Evolutionary conservation across 2,113 vertebrate species (phyloP), one percentile per base, ranked within the genome.

Genomic region (Muntiacus reevesi): DNA sequence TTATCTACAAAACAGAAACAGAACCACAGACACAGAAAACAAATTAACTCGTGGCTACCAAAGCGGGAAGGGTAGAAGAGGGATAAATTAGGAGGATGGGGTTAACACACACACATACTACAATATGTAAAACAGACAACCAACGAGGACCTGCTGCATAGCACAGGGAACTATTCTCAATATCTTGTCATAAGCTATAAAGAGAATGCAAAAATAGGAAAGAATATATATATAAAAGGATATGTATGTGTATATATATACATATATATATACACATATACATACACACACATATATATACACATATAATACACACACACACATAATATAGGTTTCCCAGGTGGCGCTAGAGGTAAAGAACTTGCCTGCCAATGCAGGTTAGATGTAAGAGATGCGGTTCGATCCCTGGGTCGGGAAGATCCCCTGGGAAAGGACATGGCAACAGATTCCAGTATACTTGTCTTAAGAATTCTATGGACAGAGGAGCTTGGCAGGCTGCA

Each of bases 341-440:
- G n/a, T 71, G 19, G 17, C 36, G 4, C n/a, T 12, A 19, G 21
- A 36, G 67, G n/a, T 12, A 36, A 71, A 71, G n/a, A 36, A 71
- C n/a, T 9, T 23, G 19, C 67, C 67, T 71, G 9, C n/a, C 67
- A 36, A 10, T 23, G 67, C 67, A 36, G n/a, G n/a, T 71, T 23
- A 71, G 67, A 71, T 36, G n/a, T 71, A 71, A 71, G n/a, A 67
- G 64, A 36, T 3, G 2, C 19, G 0, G 64, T 36, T 36, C 0
- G 9, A 36, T 71, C n/a, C 67, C n/a, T 71, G n/a, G n/a, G 9
- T 71, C 11, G 5, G 19, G n/a, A 36, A 71, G 67, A 71, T 71
- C 19, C 64, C 67, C n/a, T 12, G 67, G 67, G 19, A 71, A n/a
- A 71, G 67, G 67, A 36, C n/a, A 74, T 14, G 71, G 36, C 11